Base-by-base conservation (phyloP, 1,140 invertebrate species). In the Aphidius ervi region DNA sequence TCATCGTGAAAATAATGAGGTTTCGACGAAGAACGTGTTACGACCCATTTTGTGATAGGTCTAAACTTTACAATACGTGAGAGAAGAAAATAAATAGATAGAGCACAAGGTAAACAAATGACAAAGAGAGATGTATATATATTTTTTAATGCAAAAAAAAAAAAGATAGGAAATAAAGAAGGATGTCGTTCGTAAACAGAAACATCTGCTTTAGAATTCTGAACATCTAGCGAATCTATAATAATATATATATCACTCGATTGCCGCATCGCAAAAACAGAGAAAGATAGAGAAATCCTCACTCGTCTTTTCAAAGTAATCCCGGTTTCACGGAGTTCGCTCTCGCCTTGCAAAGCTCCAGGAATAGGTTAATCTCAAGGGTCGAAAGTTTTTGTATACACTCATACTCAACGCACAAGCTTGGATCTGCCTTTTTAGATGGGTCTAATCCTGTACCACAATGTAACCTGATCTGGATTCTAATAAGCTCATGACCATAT, bases 361-460 rank as follows among this genome's bases (percentile, higher is more conserved):
- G 52, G 67, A 75, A 74, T 73, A 71, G 70, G 68, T 75, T 74
- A 75, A 75, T 75, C 73, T 73, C 60, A 62, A 61, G 62, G 63
- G 69, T 64, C 52, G 52, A 71, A 31, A 74, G 67, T 74, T 74
- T 70, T 66, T 65, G 40, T 42, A 54, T 41, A 9, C 52, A 52
- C 31, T 39, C 10, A 41, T 41, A 54, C 39, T 39, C 52, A 16
- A 54, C 42, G 10, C 10, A n/a, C 52, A 37, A 5, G n/a, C 31
- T 54, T 16, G 20, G 39, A 43, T 8, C 2, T 43, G 7, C 2
- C 52, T 40, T 54, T 41, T 54, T 54, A 54, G 9, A 4, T n/a
- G 37, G 42, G 41, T 42, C 40, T 54, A 54, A 54, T 54, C 52
- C 39, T 41, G n/a, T 10, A 42, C n/a, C 40, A 10, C 42, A 54